A percentile compares a stretch with the other conserved stretches of the same genome.
Evolutionary conservation across 2,113 vertebrate genomes (phyloP).

Genomic region (Antechinus flavipes): DNA sequence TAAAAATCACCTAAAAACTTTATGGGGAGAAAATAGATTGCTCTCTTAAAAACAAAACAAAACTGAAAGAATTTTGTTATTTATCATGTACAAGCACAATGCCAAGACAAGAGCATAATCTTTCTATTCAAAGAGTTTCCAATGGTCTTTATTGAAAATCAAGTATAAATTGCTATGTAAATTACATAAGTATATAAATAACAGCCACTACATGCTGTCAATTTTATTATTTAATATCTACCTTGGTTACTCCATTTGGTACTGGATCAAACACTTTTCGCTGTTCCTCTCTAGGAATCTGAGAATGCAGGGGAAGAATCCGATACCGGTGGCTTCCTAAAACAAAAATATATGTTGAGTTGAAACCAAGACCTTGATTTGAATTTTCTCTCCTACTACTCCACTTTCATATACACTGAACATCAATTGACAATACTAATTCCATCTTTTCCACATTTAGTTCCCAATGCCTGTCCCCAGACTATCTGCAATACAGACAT

Average conservation of each 20-base stretch:
- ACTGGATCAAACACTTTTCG: constrained; percentile 94
- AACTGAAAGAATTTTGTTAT: not conserved
- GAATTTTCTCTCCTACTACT: not conserved
- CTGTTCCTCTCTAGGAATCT: constrained; percentile 97
- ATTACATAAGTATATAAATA: not conserved
- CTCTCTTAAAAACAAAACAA: not conserved
- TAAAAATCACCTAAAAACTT: not conserved
- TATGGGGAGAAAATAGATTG: not conserved
- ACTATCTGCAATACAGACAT: not conserved
- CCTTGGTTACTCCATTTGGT: constrained; percentile 91
- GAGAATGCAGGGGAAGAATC: constrained; percentile 96
- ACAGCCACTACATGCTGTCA: not conserved
- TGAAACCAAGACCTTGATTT: not conserved
- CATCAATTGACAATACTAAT: not conserved
- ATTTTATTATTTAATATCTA: constrained; percentile 22
- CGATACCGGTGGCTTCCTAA: constrained; percentile 89
- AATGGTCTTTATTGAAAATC: too few relatives aligned
- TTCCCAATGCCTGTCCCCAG: constrained; percentile 7
- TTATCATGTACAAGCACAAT: not conserved
- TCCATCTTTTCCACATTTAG: not conserved
- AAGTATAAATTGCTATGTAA: not conserved
- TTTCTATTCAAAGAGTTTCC: not conserved
- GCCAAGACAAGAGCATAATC: not conserved
- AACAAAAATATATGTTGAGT: constrained; percentile 32
- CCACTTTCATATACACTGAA: not conserved